phyloP scores from a whole-genome alignment of 2,888 invertebrate species.

The Belgica antarctica region DNA sequence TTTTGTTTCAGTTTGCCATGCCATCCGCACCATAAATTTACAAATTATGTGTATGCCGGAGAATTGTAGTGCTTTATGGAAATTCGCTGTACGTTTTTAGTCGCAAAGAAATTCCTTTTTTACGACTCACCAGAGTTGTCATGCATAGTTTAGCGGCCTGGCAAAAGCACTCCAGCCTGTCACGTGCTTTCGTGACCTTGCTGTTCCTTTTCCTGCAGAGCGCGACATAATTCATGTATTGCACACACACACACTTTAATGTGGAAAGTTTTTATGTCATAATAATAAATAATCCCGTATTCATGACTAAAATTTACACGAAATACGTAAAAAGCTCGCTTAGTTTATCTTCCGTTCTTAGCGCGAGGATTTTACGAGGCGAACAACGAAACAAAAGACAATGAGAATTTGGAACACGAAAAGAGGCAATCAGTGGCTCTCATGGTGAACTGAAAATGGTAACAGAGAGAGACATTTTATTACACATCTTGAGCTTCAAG shows the following conservation, averaged over 20 bases:
- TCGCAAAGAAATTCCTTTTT: neutral
- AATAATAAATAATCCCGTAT: slow-evolving; percentile 22
- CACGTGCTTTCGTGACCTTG: neutral
- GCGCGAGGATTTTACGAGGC: neutral
- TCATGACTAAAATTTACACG: slow-evolving; percentile 25
- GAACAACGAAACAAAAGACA: too few relatives aligned
- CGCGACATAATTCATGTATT: slow-evolving; percentile 7
- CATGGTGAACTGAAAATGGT: too few relatives aligned
- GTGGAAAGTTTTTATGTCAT: slow-evolving; percentile 12
- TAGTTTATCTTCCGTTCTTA: neutral
- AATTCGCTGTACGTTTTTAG: slow-evolving; percentile 16
- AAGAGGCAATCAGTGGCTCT: too few relatives aligned
- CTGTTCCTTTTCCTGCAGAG: neutral
- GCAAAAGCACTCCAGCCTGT: neutral
- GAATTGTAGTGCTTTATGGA: slow-evolving; percentile 19
- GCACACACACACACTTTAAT: neutral
- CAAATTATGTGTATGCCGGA: slow-evolving; percentile 14
- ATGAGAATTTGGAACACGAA: too few relatives aligned
- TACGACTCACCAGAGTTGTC: slow-evolving; percentile 9
- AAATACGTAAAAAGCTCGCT: slow-evolving; percentile 9
- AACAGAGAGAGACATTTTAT: too few relatives aligned
- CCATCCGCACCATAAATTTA: slow-evolving; percentile 10
- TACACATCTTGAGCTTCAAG: too few relatives aligned
- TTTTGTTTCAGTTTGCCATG: slow-evolving; percentile 2
- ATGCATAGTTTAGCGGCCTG: neutral